Conservation (phyloP, 2,113 vertebrate genomes). For the Sinosuthora webbiana region DNA sequence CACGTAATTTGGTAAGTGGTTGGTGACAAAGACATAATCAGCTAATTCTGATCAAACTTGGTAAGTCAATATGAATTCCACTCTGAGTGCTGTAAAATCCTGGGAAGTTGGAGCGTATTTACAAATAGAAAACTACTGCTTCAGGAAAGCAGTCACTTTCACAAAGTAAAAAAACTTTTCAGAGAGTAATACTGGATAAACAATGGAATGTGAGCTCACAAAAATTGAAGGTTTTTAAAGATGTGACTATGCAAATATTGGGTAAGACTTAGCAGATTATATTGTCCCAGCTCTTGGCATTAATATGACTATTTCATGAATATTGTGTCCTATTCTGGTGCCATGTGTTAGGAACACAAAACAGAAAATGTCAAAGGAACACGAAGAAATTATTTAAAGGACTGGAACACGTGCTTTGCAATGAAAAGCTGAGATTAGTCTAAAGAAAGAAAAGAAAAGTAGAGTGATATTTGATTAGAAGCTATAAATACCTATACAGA, state of each 20-base stretch:
- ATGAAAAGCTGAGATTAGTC: background rate
- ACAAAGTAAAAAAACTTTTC: background rate
- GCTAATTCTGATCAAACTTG: background rate
- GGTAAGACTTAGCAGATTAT: background rate
- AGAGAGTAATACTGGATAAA: background rate
- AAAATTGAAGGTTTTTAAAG: background rate
- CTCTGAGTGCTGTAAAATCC: background rate
- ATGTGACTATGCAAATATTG: constrained; percentile 3
- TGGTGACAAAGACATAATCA: background rate
- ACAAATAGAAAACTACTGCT: background rate
- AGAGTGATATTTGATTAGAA: background rate
- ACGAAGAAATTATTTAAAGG: background rate
- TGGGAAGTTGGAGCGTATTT: background rate
- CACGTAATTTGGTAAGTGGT: background rate
- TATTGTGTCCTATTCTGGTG: background rate
- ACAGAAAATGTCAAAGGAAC: background rate
- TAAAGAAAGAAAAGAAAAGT: background rate
- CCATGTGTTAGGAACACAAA: background rate
- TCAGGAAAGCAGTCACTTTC: background rate
- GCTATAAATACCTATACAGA: background rate
- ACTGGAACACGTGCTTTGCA: background rate
- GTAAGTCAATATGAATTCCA: background rate
- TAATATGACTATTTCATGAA: background rate
- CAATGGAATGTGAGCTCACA: background rate
- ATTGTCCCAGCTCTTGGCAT: background rate